Conservation (phyloP, 2,113 vertebrate species). For the Forbesichthys agassizii region DNA sequence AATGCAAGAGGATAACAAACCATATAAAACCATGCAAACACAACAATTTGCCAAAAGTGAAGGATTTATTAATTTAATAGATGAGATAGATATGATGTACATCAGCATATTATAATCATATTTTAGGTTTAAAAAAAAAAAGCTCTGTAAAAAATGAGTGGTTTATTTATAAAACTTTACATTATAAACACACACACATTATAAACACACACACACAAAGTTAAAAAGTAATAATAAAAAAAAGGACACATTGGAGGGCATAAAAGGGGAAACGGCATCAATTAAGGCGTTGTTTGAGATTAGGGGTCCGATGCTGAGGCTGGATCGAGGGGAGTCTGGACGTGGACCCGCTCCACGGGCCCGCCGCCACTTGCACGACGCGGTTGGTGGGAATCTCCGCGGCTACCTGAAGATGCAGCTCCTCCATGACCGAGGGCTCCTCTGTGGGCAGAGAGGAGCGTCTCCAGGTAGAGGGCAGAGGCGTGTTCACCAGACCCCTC, state of each 20-base stretch:
- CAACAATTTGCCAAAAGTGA: not conserved
- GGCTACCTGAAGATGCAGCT: slow-evolving; percentile 66
- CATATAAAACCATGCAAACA: not conserved
- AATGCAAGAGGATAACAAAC: slow-evolving; percentile 6
- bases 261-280: slow-evolving; percentile 84
- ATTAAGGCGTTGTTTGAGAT: slow-evolving; percentile 80
- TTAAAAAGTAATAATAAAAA: not conserved
- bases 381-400: slow-evolving; percentile 61
- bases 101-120: too few relatives aligned
- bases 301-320: slow-evolving; percentile 70
- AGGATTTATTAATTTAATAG: slow-evolving; percentile 9
- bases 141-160: slow-evolving; percentile 57
- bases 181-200: slow-evolving; percentile 10
- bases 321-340: slow-evolving; percentile 81
- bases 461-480: slow-evolving; percentile 87
- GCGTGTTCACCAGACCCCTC: slow-evolving; percentile 85
- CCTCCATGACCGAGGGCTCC: slow-evolving; percentile 76
- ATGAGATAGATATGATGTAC: slow-evolving; percentile 8
- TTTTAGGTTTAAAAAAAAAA: slow-evolving; percentile 17
- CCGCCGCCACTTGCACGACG: slow-evolving; percentile 64
- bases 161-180: slow-evolving; percentile 18
- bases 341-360: slow-evolving; percentile 48
- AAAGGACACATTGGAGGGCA: slow-evolving; percentile 21
- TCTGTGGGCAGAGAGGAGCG: slow-evolving; percentile 88
- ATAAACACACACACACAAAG: slow-evolving; percentile 17